Evolutionary conservation across 2,113 vertebrate genomes (phyloP), one percentile per base, ranked within the genome.

Genomic region (Rhynchomys soricoides): DNA sequence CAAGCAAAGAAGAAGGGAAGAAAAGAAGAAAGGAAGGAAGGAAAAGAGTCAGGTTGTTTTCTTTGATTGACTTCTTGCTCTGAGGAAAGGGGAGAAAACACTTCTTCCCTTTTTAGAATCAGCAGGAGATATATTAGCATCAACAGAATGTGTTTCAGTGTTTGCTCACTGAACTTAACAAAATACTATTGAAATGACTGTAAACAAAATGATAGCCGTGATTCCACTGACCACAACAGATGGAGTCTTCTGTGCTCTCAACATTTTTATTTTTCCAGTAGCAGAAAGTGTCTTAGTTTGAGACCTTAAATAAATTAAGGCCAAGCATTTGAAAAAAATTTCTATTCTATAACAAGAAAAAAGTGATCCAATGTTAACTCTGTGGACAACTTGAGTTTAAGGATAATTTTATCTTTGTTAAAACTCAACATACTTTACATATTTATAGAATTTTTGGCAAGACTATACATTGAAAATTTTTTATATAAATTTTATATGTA

Each of bases 121-220:
- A 79, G 19, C 79, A 70, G 13, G 74, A 91, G 17, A 71, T 89
- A 52, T 55, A 62, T 91, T 26, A 73, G 34, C 64, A 75, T 83
- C 64, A 96, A 94, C 86, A 31, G 6, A 86, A 85, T 66, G 17
- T 26, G 68, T 43, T 31, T 12, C 26, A 43, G 31, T 92, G 4
- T 66, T 86, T 92, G 57, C 13, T 34, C 40, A 7, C 55, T 82
- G 70, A 95, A 86, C 50, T 86, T 95, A 87, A 68, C 62, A 17
- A 82, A 96, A 91, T 71, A 86, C 1, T 75, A 50, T 74, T 86
- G 62, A 96, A 94, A 91, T 52, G 7, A 89, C 50, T 92, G 62
- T 92, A 90, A 96, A 85, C 37, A 93, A 92, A 89, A 79, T 40
- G 16, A 31, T 21, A 86, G 62, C 92, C 34, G 2, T 13, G 77